Percentiles rank a stretch among this genome's conserved stretches.
These are phyloP conservation scores for Ceuthmochares aereus DNA, from an alignment of 2,113 vertebrate genomes.

Conservation along the genomic window DNA sequence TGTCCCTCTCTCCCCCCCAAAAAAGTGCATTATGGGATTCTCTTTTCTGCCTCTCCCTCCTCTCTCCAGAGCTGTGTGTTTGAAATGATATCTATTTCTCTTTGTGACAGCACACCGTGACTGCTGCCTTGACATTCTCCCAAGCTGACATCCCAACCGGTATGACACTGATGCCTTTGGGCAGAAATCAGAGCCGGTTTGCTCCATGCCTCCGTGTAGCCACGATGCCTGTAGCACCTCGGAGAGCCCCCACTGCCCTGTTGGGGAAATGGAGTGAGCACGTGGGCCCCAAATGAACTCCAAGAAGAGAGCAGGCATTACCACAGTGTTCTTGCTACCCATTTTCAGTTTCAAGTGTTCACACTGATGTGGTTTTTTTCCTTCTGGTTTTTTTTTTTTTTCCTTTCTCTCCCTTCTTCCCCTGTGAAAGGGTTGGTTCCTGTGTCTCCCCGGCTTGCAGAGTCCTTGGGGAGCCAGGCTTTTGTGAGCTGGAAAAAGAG, in stretches of 20 bases:
- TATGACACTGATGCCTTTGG: constrained; percentile 88
- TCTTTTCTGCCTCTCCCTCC: constrained; percentile 28
- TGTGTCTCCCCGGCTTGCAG: constrained; percentile 28
- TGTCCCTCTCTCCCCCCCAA: not conserved
- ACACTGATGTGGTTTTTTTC: rapidly evolving
- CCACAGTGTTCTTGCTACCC: not conserved
- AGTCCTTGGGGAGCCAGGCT: constrained; percentile 32
- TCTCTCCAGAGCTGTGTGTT: constrained; percentile 63
- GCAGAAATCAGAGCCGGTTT: constrained; percentile 91
- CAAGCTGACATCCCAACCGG: constrained; percentile 82
- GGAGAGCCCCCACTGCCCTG: constrained; percentile 62
- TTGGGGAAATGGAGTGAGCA: constrained; percentile 41
- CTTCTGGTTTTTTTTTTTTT: not conserved
- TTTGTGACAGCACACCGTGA: constrained; percentile 86
- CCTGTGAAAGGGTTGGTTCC: not conserved
- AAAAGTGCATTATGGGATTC: constrained; percentile 54
- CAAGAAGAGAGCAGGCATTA: not conserved
- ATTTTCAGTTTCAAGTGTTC: not conserved
- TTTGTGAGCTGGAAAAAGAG: constrained; percentile 36
- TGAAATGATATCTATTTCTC: constrained; percentile 93
- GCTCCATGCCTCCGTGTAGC: constrained; percentile 58
- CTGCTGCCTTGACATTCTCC: constrained; percentile 80
- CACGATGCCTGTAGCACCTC: not conserved
- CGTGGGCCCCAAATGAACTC: constrained; percentile 75
- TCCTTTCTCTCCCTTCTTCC: not conserved